phyloP scores from a whole-genome alignment of 1,140 invertebrate genomes.

The Platyscapa corneri region DNA sequence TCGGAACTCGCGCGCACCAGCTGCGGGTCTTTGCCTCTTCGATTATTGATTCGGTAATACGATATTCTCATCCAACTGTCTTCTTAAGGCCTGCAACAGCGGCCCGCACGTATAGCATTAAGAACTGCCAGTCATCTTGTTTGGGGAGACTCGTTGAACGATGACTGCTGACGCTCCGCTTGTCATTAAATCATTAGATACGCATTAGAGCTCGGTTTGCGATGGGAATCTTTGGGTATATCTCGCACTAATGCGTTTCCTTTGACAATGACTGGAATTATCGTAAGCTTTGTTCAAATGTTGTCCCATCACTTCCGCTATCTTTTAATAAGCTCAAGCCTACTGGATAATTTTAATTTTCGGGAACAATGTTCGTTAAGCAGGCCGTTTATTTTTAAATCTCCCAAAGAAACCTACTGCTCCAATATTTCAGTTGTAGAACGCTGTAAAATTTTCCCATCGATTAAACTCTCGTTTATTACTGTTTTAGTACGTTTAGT shows the following conservation, averaged over 20 bases:
- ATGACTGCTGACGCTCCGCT: conserved; percentile 55
- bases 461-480: too few species aligned
- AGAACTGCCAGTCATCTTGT: conserved; percentile 31
- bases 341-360: too few species aligned
- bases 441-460: too few species aligned
- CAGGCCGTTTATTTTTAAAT: too few species aligned
- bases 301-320: conserved; percentile 25
- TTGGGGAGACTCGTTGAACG: conserved; percentile 53
- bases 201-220: conserved; percentile 62
- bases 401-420: too few species aligned
- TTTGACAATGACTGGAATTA: conserved; percentile 29
- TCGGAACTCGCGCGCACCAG: neutral
- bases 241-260: conserved; percentile 48
- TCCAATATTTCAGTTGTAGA: too few species aligned
- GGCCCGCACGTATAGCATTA: neutral
- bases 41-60: conserved; percentile 18
- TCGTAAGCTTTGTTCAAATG: neutral
- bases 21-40: conserved; percentile 6
- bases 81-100: neutral
- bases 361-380: too few species aligned
- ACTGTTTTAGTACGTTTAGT: too few species aligned
- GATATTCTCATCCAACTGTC: conserved; percentile 20
- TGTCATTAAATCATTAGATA: conserved; percentile 67
- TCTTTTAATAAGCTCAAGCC: neutral
- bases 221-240: conserved; percentile 64